These are phyloP conservation scores for Ceratoteleas bidentatus DNA, from an alignment of 1,140 invertebrate species.

Conservation along the genomic window DNA sequence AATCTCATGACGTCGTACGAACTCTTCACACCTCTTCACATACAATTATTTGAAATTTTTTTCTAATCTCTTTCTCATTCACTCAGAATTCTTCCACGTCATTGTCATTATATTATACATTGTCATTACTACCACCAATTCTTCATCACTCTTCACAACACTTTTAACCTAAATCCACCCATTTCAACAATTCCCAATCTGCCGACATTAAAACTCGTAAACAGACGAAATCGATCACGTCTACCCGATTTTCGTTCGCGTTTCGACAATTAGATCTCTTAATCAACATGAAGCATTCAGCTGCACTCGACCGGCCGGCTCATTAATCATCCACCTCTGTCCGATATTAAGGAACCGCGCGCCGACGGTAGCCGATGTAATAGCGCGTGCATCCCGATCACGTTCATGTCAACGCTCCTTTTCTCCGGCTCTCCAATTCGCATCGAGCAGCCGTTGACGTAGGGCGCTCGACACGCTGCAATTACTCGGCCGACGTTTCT, in stretches of 20 bases:
- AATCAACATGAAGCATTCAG: conserved; percentile 18
- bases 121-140: too few species aligned
- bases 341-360: conserved; percentile 21
- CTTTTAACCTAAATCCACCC: too few species aligned
- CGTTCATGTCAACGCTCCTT: conserved; percentile 46
- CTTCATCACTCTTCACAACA: too few species aligned
- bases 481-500: conserved; percentile 48
- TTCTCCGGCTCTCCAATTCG: conserved; percentile 44
- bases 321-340: conserved; percentile 28
- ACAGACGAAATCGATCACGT: too few species aligned
- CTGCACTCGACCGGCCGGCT: background rate
- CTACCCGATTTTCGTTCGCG: conserved; percentile 16
- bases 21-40: too few species aligned
- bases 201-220: too few species aligned
- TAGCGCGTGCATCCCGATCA: conserved; percentile 23
- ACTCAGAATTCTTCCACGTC: too few species aligned
- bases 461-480: conserved; percentile 45
- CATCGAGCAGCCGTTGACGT: conserved; percentile 49
- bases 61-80: too few species aligned
- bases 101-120: too few species aligned
- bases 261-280: conserved; percentile 21
- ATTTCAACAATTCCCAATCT: too few species aligned
- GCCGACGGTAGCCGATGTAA: conserved; percentile 46
- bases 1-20: too few species aligned
- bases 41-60: too few species aligned